phyloP scores from a whole-genome alignment of 2,797 vertebrate species.

The Gambelia wislizenii region DNA sequence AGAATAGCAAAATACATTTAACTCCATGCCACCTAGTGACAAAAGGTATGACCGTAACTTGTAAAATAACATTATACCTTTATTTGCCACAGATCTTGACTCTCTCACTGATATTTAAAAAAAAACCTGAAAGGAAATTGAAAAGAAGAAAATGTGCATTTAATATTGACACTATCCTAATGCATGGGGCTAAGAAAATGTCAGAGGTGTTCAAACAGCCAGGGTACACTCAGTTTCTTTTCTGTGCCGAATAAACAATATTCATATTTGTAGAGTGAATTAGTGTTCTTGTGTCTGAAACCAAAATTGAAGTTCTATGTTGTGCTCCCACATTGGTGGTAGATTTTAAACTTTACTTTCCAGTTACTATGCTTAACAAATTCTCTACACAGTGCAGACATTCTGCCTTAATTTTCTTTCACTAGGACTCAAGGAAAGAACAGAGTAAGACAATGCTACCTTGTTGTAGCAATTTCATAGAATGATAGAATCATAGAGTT shows the following conservation, averaged over 20 bases:
- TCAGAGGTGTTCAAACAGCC: not conserved
- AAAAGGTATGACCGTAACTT: slow-evolving; percentile 58
- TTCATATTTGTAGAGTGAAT: too few species aligned
- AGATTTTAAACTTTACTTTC: not conserved
- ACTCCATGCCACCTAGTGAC: slow-evolving; percentile 45
- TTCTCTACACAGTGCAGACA: too few species aligned
- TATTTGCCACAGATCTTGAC: slow-evolving; percentile 65
- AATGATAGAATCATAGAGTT: too few species aligned
- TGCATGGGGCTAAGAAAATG: not conserved
- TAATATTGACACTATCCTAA: slow-evolving; percentile 29
- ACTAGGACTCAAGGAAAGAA: too few species aligned
- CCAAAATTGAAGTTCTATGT: too few species aligned
- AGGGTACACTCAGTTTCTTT: not conserved
- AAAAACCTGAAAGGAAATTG: slow-evolving; percentile 48
- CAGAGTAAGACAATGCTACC: too few species aligned
- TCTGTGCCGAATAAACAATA: not conserved
- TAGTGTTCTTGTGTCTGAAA: too few species aligned
- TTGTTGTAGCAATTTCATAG: too few species aligned
- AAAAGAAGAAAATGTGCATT: slow-evolving; percentile 34
- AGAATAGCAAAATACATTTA: slow-evolving; percentile 41
- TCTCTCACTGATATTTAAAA: slow-evolving; percentile 62
- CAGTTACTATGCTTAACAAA: too few species aligned
- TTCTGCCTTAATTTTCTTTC: too few species aligned
- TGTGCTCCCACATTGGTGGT: too few species aligned
- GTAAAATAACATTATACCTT: slow-evolving; percentile 68